Evolutionary conservation across 2,797 vertebrate species (phyloP).

Genomic region (Paguma larvata): DNA sequence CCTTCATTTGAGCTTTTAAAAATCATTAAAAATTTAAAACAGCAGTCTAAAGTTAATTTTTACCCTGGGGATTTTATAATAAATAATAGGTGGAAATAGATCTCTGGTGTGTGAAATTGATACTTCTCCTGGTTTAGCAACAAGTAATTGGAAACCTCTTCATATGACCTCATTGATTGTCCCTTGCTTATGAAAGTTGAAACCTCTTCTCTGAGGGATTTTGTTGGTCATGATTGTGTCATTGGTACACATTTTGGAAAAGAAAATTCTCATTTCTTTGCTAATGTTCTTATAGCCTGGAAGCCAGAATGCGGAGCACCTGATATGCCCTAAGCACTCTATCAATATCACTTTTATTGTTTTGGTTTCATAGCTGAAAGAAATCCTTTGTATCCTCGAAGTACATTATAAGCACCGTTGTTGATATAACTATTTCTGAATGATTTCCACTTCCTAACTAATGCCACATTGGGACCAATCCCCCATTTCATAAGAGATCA

Average conservation of each 20-base stretch:
- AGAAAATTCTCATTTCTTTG: neutral
- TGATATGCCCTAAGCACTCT: neutral
- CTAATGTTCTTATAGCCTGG: neutral
- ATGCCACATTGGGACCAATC: neutral
- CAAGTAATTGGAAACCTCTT: slow-evolving; percentile 71
- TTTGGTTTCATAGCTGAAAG: slow-evolving; percentile 23
- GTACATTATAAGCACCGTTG: neutral
- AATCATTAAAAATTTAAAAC: slow-evolving; percentile 67
- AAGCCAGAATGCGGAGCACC: neutral
- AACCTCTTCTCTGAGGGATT: slow-evolving; percentile 51
- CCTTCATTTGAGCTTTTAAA: slow-evolving; percentile 50
- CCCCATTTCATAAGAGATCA: neutral
- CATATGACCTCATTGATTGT: slow-evolving; percentile 47
- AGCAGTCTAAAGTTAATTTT: slow-evolving; percentile 62
- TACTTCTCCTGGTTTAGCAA: slow-evolving; percentile 48
- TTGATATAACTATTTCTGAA: neutral
- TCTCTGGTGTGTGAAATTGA: slow-evolving; percentile 72
- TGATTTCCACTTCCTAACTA: slow-evolving; percentile 6
- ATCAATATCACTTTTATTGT: neutral
- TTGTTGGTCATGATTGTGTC: slow-evolving; percentile 10
- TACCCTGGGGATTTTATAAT: slow-evolving; percentile 62
- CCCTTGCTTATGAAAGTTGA: slow-evolving; percentile 68
- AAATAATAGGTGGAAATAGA: slow-evolving; percentile 61
- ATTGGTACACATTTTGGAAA: neutral
- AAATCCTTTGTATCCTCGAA: neutral